Evolutionary conservation across 2,797 vertebrate species (phyloP).

Genomic region (Emys orbicularis): DNA sequence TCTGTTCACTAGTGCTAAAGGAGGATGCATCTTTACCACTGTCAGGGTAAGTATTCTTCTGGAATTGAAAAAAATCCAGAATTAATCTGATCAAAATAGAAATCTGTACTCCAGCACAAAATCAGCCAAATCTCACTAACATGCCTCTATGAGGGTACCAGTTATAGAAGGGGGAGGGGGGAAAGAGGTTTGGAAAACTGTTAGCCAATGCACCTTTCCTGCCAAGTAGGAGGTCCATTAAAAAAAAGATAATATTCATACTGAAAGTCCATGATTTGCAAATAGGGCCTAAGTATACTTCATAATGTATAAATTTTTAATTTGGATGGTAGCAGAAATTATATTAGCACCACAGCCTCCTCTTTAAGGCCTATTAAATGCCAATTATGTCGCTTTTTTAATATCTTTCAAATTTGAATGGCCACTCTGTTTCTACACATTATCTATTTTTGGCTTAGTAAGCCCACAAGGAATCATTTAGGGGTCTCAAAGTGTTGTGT

Average conservation of each 20-base stretch:
- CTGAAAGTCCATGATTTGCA: not conserved
- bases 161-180: not conserved
- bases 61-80: not conserved
- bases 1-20: not conserved
- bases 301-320: not conserved
- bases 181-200: not conserved
- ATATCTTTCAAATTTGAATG: slow-evolving; percentile 5
- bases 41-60: not conserved
- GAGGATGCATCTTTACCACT: not conserved
- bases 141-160: not conserved
- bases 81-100: slow-evolving; percentile 9
- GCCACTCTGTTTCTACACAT: not conserved
- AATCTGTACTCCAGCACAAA: not conserved
- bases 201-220: not conserved
- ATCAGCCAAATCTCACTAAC: not conserved
- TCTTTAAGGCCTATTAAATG: not conserved
- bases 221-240: not conserved
- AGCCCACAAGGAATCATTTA: not conserved
- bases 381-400: not conserved
- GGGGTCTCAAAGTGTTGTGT: not conserved
- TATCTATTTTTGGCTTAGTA: slow-evolving; percentile 20
- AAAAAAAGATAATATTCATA: not conserved
- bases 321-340: not conserved
- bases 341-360: not conserved
- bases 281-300: not conserved